Base-by-base conservation (phyloP, 2,888 invertebrate genomes). In the Macaria liturata region DNA sequence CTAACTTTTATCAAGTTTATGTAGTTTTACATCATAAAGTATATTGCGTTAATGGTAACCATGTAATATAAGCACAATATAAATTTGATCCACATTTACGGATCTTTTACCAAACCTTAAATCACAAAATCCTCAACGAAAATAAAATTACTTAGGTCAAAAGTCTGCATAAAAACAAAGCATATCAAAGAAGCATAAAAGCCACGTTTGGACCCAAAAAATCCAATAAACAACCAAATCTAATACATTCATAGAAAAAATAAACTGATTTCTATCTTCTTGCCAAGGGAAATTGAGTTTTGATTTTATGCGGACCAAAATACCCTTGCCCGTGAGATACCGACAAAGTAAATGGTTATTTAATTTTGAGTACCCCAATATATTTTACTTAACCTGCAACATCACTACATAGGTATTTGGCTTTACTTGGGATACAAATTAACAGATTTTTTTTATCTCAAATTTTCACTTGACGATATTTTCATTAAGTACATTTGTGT, bases 191-290 rank as follows among this genome's bases (percentile, higher is more conserved):
- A 43, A 32, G 46, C 49, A 54, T 43, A 53, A 54, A 59, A 54
- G 58, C 54, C 54, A 64, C 49, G 64, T 54, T 61, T 42, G 60
- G 54, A 64, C 65, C 64, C 67, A 55, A 68, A 69, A 75, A 71
- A 72, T 70, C 66, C 65, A 74, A 77, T 75, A 70, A 76, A 72
- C 71, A 74, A 71, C 66, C 54, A 58, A 60, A 67, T 70, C 59
- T 70, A 67, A 78, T 73, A 75, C 70, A 76, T 74, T 74, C 69
- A 70, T 74, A 73, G 68, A 70, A 72, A 68, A 71, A 68, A 72
- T 72, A 73, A 68, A 71, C 68, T 69, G 67, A 73, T 72, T 75
- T 71, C 62, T 75, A 70, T 78, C 68, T 72, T 57, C 59, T 66
- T 67, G 57, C 56, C 61, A 63, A 67, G 62, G 70, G 64, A 75